A percentile compares a stretch with the other conserved stretches of the same genome.
phyloP scores from a whole-genome alignment of 2,113 vertebrate species.

The Gracilinanus agilis region DNA sequence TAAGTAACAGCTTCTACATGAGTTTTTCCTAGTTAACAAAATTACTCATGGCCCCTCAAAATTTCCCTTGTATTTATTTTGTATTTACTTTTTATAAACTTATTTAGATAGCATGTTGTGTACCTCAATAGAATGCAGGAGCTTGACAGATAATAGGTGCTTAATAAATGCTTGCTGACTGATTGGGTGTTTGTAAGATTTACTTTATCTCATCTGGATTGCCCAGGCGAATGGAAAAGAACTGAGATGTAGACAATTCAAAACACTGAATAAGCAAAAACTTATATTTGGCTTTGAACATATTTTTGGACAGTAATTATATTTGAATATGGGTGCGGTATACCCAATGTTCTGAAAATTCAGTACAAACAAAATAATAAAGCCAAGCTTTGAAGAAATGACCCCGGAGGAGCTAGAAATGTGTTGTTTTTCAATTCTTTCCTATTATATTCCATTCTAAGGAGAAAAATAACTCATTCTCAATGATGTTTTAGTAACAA shows the following conservation, averaged over 20 bases:
- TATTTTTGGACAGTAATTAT: constrained; percentile 11
- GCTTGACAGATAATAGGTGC: not conserved
- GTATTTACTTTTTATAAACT: not conserved
- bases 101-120: not conserved
- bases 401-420: constrained; percentile 1
- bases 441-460: not conserved
- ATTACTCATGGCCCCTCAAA: not conserved
- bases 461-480: not conserved
- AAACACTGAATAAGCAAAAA: constrained; percentile 37
- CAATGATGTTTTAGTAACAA: not conserved
- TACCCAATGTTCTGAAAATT: constrained; percentile 43
- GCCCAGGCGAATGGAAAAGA: constrained; percentile 29
- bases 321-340: constrained; percentile 42
- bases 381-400: not conserved
- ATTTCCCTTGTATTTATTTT: not conserved
- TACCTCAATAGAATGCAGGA: not conserved
- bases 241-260: constrained; percentile 7
- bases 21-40: not conserved
- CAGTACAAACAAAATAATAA: constrained; percentile 29
- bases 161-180: not conserved
- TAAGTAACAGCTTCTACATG: not conserved
- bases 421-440: not conserved
- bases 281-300: constrained; percentile 30
- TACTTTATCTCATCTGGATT: not conserved
- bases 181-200: not conserved